Percentiles rank a stretch among this genome's conserved stretches.
These are phyloP conservation scores for Pseudochaenichthys georgianus DNA, from an alignment of 2,797 vertebrate genomes.

Conservation along the genomic window DNA sequence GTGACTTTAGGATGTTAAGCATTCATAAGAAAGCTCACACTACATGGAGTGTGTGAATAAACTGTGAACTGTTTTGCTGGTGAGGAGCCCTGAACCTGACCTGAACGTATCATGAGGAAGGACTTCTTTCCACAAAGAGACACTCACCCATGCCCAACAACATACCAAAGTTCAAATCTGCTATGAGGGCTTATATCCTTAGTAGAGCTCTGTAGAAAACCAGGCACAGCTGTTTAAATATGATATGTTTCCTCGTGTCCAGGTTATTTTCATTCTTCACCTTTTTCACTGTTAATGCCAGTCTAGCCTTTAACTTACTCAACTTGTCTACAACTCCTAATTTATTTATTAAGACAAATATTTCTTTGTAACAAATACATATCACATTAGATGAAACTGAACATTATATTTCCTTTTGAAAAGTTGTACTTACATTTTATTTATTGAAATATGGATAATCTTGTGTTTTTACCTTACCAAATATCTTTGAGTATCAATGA, in stretches of 20 bases:
- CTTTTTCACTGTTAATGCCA: constrained; percentile 31
- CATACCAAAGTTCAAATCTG: constrained; percentile 32
- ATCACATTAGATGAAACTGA: constrained; percentile 6
- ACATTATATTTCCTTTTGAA: constrained; percentile 23
- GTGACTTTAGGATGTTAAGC: constrained; percentile 69
- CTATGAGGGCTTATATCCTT: constrained; percentile 21
- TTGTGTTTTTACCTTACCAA: constrained; percentile 48
- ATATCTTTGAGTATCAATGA: constrained; percentile 25
- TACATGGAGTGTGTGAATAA: constrained; percentile 66
- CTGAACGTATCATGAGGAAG: constrained; percentile 70
- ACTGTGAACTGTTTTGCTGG: constrained; percentile 78
- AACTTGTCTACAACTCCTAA: constrained; percentile 35
- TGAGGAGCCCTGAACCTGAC: constrained; percentile 73
- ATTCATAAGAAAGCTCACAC: constrained; percentile 64
- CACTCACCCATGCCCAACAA: constrained; percentile 54
- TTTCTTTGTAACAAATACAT: constrained; percentile 35
- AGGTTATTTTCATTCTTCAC: constrained; percentile 27
- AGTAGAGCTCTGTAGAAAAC: background rate
- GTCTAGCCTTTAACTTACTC: constrained; percentile 18
- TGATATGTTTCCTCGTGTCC: constrained; percentile 33
- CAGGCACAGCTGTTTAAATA: constrained; percentile 14
- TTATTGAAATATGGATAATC: constrained; percentile 78
- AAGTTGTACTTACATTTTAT: constrained; percentile 68
- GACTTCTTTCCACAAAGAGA: constrained; percentile 70
- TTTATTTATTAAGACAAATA: constrained; percentile 75